Conservation (phyloP, 2,888 invertebrate genomes). For the Campopleginae sp. region DNA sequence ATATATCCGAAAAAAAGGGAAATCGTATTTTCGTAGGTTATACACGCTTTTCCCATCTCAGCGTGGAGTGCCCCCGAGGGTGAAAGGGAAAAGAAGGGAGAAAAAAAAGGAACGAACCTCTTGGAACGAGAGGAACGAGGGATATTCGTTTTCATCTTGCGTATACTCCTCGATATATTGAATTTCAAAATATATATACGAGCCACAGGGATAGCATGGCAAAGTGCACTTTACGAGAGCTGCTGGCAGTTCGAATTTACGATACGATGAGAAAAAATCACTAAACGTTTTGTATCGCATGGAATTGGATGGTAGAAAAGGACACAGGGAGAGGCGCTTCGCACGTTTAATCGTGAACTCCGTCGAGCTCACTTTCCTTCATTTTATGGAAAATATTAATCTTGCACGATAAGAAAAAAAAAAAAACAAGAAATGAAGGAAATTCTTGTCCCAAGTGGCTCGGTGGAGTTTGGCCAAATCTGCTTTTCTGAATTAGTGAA, state of each 20-base stretch:
- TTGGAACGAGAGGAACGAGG: slow-evolving; percentile 16
- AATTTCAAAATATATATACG: slow-evolving; percentile 44
- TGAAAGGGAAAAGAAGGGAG: slow-evolving; percentile 8
- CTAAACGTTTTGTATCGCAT: slow-evolving; percentile 39
- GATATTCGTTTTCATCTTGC: slow-evolving; percentile 39
- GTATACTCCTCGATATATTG: slow-evolving; percentile 54
- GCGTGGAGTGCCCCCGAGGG: slow-evolving; percentile 41
- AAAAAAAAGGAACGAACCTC: slow-evolving; percentile 10
- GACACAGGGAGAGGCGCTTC: not conserved
- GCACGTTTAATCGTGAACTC: not conserved
- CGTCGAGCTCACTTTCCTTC: not conserved
- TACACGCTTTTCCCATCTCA: slow-evolving; percentile 43
- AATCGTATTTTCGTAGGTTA: slow-evolving; percentile 23
- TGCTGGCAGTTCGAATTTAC: slow-evolving; percentile 42
- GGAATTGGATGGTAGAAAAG: not conserved
- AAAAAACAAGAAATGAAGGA: not conserved
- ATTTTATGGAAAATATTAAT: not conserved
- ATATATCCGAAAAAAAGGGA: slow-evolving; percentile 9
- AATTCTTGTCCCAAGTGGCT: too few relatives aligned
- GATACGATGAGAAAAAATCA: slow-evolving; percentile 21
- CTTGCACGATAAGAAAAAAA: not conserved
- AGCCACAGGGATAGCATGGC: slow-evolving; percentile 25
- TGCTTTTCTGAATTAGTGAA: too few relatives aligned
- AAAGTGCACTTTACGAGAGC: slow-evolving; percentile 63
- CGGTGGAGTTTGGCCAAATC: too few relatives aligned